Base-by-base conservation (phyloP, 2,888 invertebrate genomes). In the Alloplasta piceator region DNA sequence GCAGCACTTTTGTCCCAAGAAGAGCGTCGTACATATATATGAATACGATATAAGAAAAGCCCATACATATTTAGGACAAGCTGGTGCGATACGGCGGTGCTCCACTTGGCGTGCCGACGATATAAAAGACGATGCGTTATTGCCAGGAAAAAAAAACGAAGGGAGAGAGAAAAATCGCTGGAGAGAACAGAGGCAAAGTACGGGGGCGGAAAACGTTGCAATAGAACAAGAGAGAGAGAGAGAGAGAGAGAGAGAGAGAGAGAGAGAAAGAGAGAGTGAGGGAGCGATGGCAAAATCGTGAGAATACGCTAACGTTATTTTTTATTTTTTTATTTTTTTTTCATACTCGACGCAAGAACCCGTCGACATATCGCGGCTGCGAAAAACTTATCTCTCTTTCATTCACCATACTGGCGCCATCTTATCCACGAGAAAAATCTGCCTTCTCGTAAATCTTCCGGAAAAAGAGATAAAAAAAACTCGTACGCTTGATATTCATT, bases 21-120 rank as follows among this genome's bases (percentile, higher is more conserved):
- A 26, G 26, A 26, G 26, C 26, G 26, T 26, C 26, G 46, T 16
- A 16, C 46, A 58, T 56, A 68, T 56, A 73, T 38, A 78, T 73
- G 78, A 78, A 78, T 73, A 58, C 41, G 43, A 46, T 46, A 81
- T 39, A 60, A 38, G 38, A 36, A 10, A 9, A 58, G n/a, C n/a
- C n/a, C 56, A 41, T 60, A 60, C 71, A 81, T 75, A 81, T 81
- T 81, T 78, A 74, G 38, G 55, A 64, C 71, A 36, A 46, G 66
- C 60, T 38, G 50, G 50, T 60, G 73, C 71, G 81, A 81, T 78
- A 70, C 78, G 66, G 61, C 26, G 74, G 55, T 63, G 78, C 71
- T 81, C 74, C 55, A 81, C 71, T 81, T 81, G 81, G 81, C 78
- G 81, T 81, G 74, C 71, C 78, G 78, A 61, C 81, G 78, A 78